Evolutionary conservation across 2,888 invertebrate species (phyloP), one percentile per base, ranked within the genome.

Genomic region (Hypena proboscidalis): DNA sequence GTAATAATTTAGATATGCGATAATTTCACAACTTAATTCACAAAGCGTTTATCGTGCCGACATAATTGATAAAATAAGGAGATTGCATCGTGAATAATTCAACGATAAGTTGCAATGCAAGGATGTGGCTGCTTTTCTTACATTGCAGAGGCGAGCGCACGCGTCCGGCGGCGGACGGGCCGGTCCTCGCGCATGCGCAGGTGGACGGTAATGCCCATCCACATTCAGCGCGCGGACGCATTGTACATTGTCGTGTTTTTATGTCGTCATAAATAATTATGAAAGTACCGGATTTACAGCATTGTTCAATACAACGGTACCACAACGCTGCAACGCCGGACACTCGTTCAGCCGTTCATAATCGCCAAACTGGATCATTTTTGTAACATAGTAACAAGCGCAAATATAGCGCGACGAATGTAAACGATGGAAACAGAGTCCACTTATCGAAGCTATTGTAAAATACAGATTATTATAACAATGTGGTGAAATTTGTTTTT

Each of bases 81-180:
- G 63, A 64, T 65, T 53, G 33, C 41, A 57, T 51, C 43, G 42
- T 72, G 62, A 71, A 73, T 73, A 58, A 71, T 73, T 65, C 67
- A 73, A 48, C 43, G 53, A 47, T 56, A 64, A 61, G 42, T 56
- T 36, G 61, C 58, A 48, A 47, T 36, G 61, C 58, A 48, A 47
- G 46, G 43, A 61, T 51, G 61, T 46, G 49, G 46, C 43, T 46
- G 52, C 51, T 52, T 60, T 65, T 67, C 55, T 64, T 46, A 48
- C 58, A 57, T 52, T 58, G 58, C 53, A 40, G 51, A 54, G 45
- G 66, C 50, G 49, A 44, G 68, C 64, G 75, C 80, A 74, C 80
- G 79, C 79, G 81, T 70, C 66, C 62, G 61, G 52, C 69, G 58
- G 67, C 62, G 61, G 52, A 68, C 58, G 67, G 61, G 40, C 49